phyloP scores from a whole-genome alignment of 1,140 invertebrate species.

The Lepidurus apus region DNA sequence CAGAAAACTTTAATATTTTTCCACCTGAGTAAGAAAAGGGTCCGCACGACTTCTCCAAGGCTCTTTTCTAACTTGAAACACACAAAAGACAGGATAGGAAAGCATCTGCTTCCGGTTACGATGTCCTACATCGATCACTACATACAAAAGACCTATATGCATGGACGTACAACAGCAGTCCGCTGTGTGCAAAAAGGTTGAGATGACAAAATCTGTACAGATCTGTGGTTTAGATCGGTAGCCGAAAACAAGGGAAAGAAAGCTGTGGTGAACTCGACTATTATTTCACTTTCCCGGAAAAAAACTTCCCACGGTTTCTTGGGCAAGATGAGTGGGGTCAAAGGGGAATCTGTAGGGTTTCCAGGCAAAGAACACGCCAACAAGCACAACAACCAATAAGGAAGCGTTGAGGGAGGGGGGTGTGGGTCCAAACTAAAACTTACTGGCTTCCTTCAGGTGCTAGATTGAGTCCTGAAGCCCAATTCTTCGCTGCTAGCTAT shows the following conservation, averaged over 20 bases:
- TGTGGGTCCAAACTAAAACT: background rate
- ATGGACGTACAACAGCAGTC: background rate
- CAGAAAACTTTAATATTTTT: background rate
- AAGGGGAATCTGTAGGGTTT: background rate
- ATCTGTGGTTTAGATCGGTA: too few species aligned
- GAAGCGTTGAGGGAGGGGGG: background rate
- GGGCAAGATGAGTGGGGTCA: background rate
- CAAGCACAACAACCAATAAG: background rate
- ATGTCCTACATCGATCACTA: background rate
- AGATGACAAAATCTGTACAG: too few species aligned
- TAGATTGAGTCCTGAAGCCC: background rate
- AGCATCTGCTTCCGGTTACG: slow-evolving; percentile 8
- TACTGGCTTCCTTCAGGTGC: slow-evolving; percentile 3
- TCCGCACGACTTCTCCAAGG: background rate
- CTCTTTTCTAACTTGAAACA: background rate
- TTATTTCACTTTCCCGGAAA: background rate
- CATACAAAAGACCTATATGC: background rate
- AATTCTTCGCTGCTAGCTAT: background rate
- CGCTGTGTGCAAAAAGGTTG: background rate
- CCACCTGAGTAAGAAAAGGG: background rate
- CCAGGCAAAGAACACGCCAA: background rate
- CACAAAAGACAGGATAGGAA: slow-evolving; percentile 7
- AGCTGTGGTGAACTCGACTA: background rate
- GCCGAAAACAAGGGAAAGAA: background rate
- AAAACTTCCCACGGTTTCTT: background rate